Conservation (phyloP, 2,113 vertebrate genomes). For the Himantopus leucocephalus region DNA sequence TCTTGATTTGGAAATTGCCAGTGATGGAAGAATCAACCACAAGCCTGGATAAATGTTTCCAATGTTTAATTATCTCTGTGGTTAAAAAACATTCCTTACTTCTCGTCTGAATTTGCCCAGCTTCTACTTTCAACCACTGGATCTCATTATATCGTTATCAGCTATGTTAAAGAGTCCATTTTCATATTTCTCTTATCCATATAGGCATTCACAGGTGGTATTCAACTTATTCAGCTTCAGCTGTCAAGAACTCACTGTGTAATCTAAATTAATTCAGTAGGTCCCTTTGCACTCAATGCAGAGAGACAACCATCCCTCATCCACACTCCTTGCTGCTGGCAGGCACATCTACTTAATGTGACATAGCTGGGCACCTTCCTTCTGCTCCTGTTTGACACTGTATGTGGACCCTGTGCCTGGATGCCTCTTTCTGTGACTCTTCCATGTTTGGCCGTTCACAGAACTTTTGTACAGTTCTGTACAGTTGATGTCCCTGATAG, state of each 20-base stretch:
- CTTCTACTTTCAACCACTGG: background rate
- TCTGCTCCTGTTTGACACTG: background rate
- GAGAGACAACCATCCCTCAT: background rate
- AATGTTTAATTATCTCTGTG: background rate
- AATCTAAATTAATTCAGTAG: background rate
- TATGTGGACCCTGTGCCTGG: background rate
- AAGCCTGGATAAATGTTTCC: background rate
- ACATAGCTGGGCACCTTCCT: background rate
- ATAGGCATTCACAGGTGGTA: background rate
- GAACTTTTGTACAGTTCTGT: background rate
- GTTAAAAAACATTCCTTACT: background rate
- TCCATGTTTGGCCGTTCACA: background rate
- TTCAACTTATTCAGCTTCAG: background rate
- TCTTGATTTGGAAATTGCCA: slow-evolving; percentile 12
- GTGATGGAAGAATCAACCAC: background rate
- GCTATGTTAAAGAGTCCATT: background rate
- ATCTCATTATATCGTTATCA: background rate
- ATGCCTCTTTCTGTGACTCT: background rate
- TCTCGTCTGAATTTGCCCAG: background rate
- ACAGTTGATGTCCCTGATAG: background rate
- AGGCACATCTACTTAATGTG: background rate
- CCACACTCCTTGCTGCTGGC: background rate
- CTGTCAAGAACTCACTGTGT: background rate
- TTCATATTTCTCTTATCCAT: background rate
- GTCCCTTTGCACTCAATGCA: background rate